Conservation (phyloP, 2,888 invertebrate species). For the Malthinus flaveolus region DNA sequence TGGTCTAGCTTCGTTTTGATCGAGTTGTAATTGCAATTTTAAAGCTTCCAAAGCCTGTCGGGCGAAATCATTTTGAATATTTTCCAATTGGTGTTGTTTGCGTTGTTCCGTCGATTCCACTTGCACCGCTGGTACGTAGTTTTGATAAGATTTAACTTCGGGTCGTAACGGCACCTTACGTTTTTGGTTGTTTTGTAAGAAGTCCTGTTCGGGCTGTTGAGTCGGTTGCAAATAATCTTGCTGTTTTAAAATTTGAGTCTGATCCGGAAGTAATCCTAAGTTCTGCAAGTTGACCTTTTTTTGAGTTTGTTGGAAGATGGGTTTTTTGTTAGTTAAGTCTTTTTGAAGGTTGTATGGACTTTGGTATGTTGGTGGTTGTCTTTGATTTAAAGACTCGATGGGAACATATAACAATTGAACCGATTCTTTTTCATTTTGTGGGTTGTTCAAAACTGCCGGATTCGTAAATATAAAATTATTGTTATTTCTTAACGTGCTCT, state of each 20-base stretch:
- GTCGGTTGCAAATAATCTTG: background rate
- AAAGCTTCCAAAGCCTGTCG: conserved; percentile 53
- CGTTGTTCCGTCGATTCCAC: conserved; percentile 8
- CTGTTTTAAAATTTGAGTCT: background rate
- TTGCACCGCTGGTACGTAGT: background rate
- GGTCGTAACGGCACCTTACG: conserved; percentile 16
- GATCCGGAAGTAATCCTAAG: background rate
- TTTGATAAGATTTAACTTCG: conserved; percentile 8
- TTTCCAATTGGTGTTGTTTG: conserved; percentile 42
- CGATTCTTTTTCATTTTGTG: conserved; percentile 57
- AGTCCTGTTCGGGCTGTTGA: background rate
- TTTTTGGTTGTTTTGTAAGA: conserved; percentile 15
- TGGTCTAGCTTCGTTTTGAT: conserved; percentile 43
- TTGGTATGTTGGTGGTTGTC: conserved; percentile 42
- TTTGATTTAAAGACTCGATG: conserved; percentile 68
- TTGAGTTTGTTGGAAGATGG: background rate
- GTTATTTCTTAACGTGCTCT: conserved; percentile 6
- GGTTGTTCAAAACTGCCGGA: conserved; percentile 40
- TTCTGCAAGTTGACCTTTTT: background rate
- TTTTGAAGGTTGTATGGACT: background rate
- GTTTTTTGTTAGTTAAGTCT: background rate
- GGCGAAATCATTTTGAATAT: conserved; percentile 52
- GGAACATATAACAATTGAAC: conserved; percentile 83
- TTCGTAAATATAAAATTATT: conserved; percentile 18
- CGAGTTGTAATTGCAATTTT: conserved; percentile 48